Base-by-base conservation (phyloP, 2,113 vertebrate genomes). In the Mola mola region DNA sequence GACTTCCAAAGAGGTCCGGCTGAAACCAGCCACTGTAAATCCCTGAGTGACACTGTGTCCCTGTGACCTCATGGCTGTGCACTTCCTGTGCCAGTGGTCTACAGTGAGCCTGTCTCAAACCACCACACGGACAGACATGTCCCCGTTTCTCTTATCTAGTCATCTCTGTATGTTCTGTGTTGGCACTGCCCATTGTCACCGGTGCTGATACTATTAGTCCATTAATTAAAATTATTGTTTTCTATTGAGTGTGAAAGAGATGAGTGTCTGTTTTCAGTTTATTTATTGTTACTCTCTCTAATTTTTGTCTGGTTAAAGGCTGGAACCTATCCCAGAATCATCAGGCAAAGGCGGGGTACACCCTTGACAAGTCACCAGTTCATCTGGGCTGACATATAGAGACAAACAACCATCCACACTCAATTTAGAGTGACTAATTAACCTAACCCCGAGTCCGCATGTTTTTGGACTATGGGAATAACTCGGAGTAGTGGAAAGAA, bases 11-110 rank as follows among this genome's bases (percentile, higher is more conserved):
- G 62, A 68, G 57, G 42, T 83, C 72, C 57, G 36, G 83, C 42
- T 79, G 64, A 62, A 87, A 81, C 84, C 78, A 82, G 85, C 74
- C 69, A 63, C 50, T 69, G 50, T 82, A 87, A 82, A 82, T 81
- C 80, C 84, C 80, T 51, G 57, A 72, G 44, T 56, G 75, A 70
- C 59, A 40, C 62, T 19, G 29, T 71, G 71, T 74, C 44, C 48
- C 63, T 72, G 71, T 86, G 66, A 84, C 75, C 83, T 85, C 75
- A 77, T 84, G 67, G 70, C 66, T 24, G 43, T 83, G 75, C 78
- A 84, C 82, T 87, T 91, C 81, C 86, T 88, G 83, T 53, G 24
- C 50, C 34, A 52, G 72, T 49, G 71, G 56, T 72, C 42, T 56
- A 26, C 57, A 62, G 46, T 43, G 60, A 64, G 64, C 21, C 60